Evolutionary conservation across 2,797 vertebrate species (phyloP).

Genomic region (Acanthiza pusilla): DNA sequence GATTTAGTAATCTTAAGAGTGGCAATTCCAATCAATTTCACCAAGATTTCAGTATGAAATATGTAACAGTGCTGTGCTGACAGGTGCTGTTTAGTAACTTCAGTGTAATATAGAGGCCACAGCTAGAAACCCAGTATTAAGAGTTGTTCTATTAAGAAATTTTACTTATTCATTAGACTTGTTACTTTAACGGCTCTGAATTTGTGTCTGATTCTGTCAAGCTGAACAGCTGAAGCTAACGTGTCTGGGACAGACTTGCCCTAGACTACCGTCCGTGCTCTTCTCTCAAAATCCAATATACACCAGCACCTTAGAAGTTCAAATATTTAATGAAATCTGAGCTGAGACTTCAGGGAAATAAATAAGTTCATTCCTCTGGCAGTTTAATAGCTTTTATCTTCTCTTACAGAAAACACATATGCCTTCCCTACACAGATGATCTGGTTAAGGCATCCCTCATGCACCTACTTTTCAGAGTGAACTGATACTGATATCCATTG

Average conservation of each 20-base stretch:
- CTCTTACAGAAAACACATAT: background rate
- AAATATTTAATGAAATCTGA: slow-evolving; percentile 6
- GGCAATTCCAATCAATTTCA: background rate
- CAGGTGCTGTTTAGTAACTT: background rate
- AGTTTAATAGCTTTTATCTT: background rate
- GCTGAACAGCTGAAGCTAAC: background rate
- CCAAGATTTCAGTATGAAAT: background rate
- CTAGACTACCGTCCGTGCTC: background rate
- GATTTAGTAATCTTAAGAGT: background rate
- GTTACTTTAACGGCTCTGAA: background rate
- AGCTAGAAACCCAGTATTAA: background rate
- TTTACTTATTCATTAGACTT: background rate
- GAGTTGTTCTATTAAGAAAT: background rate
- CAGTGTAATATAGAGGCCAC: background rate
- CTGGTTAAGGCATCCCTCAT: background rate
- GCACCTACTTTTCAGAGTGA: background rate
- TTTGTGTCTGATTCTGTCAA: background rate
- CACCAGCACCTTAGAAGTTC: background rate
- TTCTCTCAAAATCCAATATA: background rate
- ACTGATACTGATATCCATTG: background rate
- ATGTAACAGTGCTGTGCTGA: background rate
- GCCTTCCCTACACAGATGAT: background rate
- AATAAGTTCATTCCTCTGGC: background rate
- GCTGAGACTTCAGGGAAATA: background rate
- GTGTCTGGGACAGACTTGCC: background rate